Evolutionary conservation across 2,888 invertebrate species (phyloP), one percentile per base, ranked within the genome.

Genomic region (Helobdella robusta): DNA sequence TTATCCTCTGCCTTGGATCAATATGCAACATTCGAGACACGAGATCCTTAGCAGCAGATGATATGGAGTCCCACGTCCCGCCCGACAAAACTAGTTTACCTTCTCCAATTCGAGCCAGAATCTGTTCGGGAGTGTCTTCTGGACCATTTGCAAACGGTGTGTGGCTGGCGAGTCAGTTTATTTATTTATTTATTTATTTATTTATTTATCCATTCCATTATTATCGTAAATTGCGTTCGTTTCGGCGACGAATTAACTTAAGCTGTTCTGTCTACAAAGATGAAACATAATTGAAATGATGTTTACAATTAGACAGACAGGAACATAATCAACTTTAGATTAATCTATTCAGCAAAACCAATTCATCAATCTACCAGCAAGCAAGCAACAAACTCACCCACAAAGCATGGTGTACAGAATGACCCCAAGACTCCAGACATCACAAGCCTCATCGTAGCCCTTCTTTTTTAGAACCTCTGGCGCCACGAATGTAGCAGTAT

Each of bases 391-490:
- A 20, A 68, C 76, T 68, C 67, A 78, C 78, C 80, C 80, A 64
- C 79, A 78, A 65, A 80, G 70, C 78, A 80, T 91, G 66, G 95
- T 94, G 80, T 93, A 98, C 0, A 98, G 85, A 64, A 97, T 83
- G 40, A 98, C 91, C 69, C 98, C 98, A 70, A 97, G 84, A 69
- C 94, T 94, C 97, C 97, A 98, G 73, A 97, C 92, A 83, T 98
- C 97, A 83, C 97, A 97, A 59, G 97, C 94, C 66, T 93, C 89
- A 78, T 97, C 97, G 75, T 98, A 98, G 2, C 97, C 97, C 77
- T 97, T 97, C 25, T 91, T 85, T 77, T 94, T 94, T 34, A 98
- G 82, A 59, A 82, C 83, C 82, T 97, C 95, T 0, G 95, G 97
- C 0, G 95, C 95, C 4, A 95, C 97, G 80, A 94, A 98, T 82